Evolutionary conservation across 2,797 vertebrate genomes (phyloP).

Genomic region (Sebastes baramenuke): DNA sequence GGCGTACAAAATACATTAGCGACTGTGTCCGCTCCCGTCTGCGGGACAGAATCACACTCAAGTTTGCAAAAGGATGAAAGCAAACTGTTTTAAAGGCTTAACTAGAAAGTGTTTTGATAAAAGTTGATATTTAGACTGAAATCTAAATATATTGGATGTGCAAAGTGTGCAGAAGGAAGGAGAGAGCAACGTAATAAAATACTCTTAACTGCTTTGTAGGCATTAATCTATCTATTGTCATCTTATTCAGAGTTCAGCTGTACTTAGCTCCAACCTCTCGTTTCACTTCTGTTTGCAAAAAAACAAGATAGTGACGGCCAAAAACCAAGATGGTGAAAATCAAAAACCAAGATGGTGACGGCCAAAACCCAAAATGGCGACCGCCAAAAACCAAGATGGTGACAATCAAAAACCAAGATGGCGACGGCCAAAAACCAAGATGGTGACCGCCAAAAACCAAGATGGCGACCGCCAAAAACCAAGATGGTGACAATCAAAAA

Average conservation of each 20-base stretch:
- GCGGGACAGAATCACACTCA: background rate
- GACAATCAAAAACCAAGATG: too few species aligned
- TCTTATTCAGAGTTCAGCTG: too few species aligned
- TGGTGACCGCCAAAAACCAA: rapidly evolving
- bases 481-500: too few species aligned
- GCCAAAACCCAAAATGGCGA: too few species aligned
- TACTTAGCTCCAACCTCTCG: too few species aligned
- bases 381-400: rapidly evolving
- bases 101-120: background rate
- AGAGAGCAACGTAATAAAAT: background rate
- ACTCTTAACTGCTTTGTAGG: background rate
- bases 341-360: too few species aligned
- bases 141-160: background rate
- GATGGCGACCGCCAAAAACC: too few species aligned
- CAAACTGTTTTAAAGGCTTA: background rate
- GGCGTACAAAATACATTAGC: background rate
- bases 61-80: background rate
- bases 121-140: background rate
- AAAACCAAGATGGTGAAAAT: too few species aligned
- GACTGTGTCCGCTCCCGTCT: background rate
- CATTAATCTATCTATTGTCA: too few species aligned
- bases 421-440: rapidly evolving
- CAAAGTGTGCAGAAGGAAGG: background rate
- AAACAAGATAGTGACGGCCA: too few species aligned
- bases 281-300: too few species aligned